Evolutionary conservation across 2,113 vertebrate genomes (phyloP).

Genomic region (Empidonax alnorum): DNA sequence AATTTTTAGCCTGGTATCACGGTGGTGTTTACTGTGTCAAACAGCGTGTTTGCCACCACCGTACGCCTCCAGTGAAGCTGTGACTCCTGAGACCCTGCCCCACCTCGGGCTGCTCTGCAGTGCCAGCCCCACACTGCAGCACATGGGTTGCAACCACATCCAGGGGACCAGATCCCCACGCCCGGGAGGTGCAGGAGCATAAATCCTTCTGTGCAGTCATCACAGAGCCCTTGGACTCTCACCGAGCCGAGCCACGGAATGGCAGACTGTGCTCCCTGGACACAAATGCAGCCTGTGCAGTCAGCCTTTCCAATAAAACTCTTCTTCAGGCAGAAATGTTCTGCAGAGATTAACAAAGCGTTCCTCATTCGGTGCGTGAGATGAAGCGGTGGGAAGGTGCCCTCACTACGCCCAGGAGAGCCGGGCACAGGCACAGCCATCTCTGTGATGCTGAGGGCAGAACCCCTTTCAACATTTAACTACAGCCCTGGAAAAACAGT

Average conservation of each 20-base stretch:
- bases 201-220: not conserved
- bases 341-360: not conserved
- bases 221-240: rapidly evolving
- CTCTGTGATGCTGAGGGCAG: not conserved
- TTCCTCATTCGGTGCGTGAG: rapidly evolving
- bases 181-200: not conserved
- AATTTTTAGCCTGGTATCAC: not conserved
- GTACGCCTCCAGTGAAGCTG: rapidly evolving
- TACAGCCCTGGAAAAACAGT: not conserved
- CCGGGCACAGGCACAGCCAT: not conserved
- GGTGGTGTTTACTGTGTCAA: not conserved
- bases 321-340: not conserved
- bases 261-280: not conserved
- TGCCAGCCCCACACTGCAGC: not conserved
- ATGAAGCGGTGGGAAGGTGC: too few relatives aligned
- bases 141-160: rapidly evolving
- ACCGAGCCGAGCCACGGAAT: rapidly evolving
- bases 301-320: not conserved
- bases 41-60: rapidly evolving
- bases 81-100: not conserved
- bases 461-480: not conserved
- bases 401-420: not conserved
- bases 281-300: not conserved
- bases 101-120: not conserved
- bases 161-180: rapidly evolving